phyloP scores from a whole-genome alignment of 2,888 invertebrate genomes.

The Trypoxylon attenuatum region DNA sequence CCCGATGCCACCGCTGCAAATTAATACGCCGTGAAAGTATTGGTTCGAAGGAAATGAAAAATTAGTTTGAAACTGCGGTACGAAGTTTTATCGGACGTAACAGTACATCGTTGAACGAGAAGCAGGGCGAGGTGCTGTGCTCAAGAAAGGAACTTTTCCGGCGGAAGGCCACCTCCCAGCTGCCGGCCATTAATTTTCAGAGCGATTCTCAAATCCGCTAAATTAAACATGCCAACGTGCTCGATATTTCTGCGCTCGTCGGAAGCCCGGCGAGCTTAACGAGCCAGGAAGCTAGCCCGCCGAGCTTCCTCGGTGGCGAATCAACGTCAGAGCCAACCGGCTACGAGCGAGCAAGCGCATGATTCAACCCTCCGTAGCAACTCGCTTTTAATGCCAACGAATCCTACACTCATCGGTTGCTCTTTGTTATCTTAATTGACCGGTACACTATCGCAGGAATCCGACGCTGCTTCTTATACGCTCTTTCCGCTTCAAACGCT shows the following conservation, averaged over 20 bases:
- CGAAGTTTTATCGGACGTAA: not conserved
- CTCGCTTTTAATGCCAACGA: slow-evolving; percentile 38
- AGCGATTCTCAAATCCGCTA: slow-evolving; percentile 2
- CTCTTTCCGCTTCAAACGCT: no score
- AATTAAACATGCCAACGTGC: slow-evolving; percentile 22
- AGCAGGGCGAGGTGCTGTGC: not conserved
- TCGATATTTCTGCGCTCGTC: slow-evolving; percentile 5
- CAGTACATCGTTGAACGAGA: not conserved
- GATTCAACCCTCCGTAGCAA: no score
- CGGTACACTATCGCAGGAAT: slow-evolving; percentile 43
- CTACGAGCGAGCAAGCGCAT: no score
- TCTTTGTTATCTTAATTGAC: slow-evolving; percentile 57
- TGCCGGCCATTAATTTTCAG: slow-evolving; percentile 7
- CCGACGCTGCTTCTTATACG: slow-evolving; percentile 32
- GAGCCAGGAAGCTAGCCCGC: not conserved
- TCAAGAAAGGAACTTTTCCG: not conserved
- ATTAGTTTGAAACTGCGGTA: slow-evolving; percentile 4
- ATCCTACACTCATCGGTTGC: slow-evolving; percentile 34
- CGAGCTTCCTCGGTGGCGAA: slow-evolving; percentile 13
- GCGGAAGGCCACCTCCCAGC: not conserved
- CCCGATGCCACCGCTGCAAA: not conserved
- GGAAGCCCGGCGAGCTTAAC: not conserved
- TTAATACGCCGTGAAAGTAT: slow-evolving; percentile 17
- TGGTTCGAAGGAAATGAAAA: slow-evolving; percentile 1
- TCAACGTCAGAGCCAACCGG: no score